phyloP scores from a whole-genome alignment of 2,113 vertebrate species.

The Harpagus bidentatus region DNA sequence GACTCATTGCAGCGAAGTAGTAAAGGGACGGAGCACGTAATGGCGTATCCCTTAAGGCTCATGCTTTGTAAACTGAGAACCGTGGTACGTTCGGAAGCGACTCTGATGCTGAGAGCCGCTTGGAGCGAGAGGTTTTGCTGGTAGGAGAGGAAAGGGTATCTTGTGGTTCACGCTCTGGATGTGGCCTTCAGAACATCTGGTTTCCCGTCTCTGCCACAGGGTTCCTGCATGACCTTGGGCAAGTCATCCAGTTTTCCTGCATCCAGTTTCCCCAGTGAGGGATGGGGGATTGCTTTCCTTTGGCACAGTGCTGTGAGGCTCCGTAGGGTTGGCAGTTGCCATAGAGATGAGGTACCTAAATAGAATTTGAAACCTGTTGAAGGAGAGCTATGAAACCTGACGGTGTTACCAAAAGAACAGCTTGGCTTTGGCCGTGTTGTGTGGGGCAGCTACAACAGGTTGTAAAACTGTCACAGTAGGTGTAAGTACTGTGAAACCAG shows the following conservation, averaged over 20 bases:
- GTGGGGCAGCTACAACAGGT: background rate
- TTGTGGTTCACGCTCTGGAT: background rate
- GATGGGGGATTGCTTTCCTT: background rate
- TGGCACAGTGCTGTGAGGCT: background rate
- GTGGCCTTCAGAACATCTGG: background rate
- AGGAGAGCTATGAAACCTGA: constrained; percentile 4
- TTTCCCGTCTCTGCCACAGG: background rate
- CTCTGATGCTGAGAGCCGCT: background rate
- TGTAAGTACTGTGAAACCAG: background rate
- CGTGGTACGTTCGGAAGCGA: rapidly evolving
- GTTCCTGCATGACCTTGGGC: background rate
- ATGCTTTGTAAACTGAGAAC: background rate
- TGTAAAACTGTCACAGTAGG: constrained; percentile 37
- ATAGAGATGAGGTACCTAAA: constrained; percentile 48
- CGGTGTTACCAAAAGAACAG: constrained; percentile 16
- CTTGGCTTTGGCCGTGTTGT: background rate
- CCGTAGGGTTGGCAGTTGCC: background rate
- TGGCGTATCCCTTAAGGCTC: background rate
- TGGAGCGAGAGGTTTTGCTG: background rate
- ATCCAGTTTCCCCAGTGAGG: background rate
- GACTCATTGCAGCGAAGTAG: background rate
- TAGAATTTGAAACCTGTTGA: constrained; percentile 35
- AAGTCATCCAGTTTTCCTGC: background rate
- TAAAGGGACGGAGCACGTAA: rapidly evolving
- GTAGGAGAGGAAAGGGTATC: background rate